Evolutionary conservation across 2,888 invertebrate genomes (phyloP), one percentile per base, ranked within the genome.

Genomic region (Anoplius nigerrimus): DNA sequence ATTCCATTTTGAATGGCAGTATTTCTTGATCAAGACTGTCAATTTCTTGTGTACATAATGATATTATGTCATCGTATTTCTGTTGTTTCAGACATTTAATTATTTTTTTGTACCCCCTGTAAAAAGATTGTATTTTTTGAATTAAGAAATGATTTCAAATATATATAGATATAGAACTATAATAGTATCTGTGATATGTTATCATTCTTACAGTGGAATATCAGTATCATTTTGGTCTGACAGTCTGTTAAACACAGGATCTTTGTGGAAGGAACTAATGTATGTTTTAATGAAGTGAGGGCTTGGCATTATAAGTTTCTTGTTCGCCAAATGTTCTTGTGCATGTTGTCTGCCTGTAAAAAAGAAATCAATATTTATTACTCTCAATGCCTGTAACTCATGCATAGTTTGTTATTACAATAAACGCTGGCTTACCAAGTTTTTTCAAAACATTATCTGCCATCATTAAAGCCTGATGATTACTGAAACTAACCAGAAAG

Each of bases 401-500:
- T 42, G 8, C 24, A 1, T 4, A 20, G 21, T 3, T 46, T 15
- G n/a, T 55, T n/a, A 24, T 43, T 13, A 48, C 42, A 20, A 48
- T 6, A 48, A 13, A 2, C 8, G 18, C 2, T 46, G 45, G 58
- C 48, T 83, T 83, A 87, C 96, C 95, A 69, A 96, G 91, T 76
- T 95, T 94, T 87, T 97, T 97, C 11, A 98, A 90, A 62, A 98
- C 93, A 62, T 95, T 92, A 89, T 98, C 98, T 22, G 98, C 97
- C 90, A 94, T 94, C 67, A 93, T 90, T 22, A 98, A 90, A 21
- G 95, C 94, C 72, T 91, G 92, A 80, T 94, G 94, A 85, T 96
- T 97, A 84, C 93, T 92, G 89, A 98, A 98, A 79, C 93, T 92
- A 90, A 98, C 98, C 72, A 98, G 90, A 78, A 98, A 94, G 86